Evolutionary conservation across 2,888 invertebrate species (phyloP), one percentile per base, ranked within the genome.

Genomic region (Eutolmus rufibarbis): DNA sequence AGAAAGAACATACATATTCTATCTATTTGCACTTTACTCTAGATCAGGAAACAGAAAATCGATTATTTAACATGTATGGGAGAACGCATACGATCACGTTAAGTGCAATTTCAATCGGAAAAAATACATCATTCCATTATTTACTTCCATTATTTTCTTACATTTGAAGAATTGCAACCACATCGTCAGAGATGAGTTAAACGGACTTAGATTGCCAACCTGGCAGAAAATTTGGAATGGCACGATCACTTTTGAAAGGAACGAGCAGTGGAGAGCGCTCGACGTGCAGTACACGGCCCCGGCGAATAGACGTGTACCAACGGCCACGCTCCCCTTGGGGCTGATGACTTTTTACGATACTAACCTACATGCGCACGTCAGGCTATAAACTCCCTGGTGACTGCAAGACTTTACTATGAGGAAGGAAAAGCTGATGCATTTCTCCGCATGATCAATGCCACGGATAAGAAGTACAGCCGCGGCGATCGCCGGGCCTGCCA

Each of bases 371-470:
- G 66, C 23, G 66, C 66, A 28, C 19, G 66, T 66, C 66, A 66
- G 28, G 23, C 66, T 66, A 9, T 1, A 66, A 66, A 66, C 66
- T 66, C 66, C 19, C 51, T 0, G 66, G 66, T 28, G 66, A 66
- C 66, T 66, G 66, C 66, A 28, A 19, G 66, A 66, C 66, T 78
- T 46, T 40, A 78, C 78, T 23, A 78, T 43, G 78, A 37, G 78
- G 78, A 78, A 78, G 78, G 40, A 78, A 66, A 78, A 46, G 78
- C 43, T 9, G 66, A 9, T 66, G 40, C 78, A 40, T 40, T 40
- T 78, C 66, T 66, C 66, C 66, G 66, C 66, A 66, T 66, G 66
- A 66, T 66, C 66, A 66, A 66, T 66, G 66, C 66, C 78, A 78
- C 43, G 78, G 78, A 78, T 78, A 66, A 66, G 66, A 28, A 28